Percentiles rank a stretch among this genome's conserved stretches.
These are phyloP conservation scores for Latrodectus elegans DNA, from an alignment of 2,888 invertebrate species.

Conservation along the genomic window DNA sequence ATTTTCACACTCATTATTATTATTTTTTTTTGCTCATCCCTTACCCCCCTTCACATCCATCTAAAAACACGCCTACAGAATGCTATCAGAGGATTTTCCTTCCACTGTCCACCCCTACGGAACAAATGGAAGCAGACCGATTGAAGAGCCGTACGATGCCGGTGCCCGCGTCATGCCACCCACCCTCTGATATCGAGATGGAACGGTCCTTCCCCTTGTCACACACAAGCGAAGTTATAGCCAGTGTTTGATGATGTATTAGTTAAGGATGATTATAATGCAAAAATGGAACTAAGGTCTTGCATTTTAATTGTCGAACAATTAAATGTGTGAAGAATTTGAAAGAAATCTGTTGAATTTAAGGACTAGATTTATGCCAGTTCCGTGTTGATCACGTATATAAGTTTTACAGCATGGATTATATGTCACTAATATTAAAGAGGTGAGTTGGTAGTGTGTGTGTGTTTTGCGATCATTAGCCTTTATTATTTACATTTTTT, in stretches of 20 bases:
- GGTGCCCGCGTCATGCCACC: conserved; percentile 7
- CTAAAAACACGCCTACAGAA: not conserved
- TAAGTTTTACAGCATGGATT: not conserved
- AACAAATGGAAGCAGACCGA: not conserved
- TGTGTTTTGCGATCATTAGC: conserved; percentile 56
- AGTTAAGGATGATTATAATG: conserved; percentile 38
- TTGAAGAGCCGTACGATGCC: conserved; percentile 1
- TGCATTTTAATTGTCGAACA: not conserved
- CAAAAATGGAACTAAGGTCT: not conserved
- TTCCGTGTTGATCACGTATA: too few relatives aligned
- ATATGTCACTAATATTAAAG: conserved; percentile 20
- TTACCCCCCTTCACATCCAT: not conserved
- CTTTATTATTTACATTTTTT: conserved; percentile 65
- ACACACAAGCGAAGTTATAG: conserved; percentile 56
- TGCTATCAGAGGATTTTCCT: conserved; percentile 2
- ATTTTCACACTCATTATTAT: not conserved
- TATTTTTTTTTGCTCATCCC: not conserved
- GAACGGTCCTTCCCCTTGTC: conserved; percentile 66
- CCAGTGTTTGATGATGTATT: conserved; percentile 61
- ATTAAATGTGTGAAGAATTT: not conserved
- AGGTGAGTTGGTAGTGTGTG: conserved; percentile 27
- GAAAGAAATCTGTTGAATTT: not conserved
- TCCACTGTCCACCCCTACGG: not conserved
- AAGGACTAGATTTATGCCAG: too few relatives aligned
- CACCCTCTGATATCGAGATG: conserved; percentile 58